Conservation (phyloP, 2,888 invertebrate genomes). For the Aplocera efformata region DNA sequence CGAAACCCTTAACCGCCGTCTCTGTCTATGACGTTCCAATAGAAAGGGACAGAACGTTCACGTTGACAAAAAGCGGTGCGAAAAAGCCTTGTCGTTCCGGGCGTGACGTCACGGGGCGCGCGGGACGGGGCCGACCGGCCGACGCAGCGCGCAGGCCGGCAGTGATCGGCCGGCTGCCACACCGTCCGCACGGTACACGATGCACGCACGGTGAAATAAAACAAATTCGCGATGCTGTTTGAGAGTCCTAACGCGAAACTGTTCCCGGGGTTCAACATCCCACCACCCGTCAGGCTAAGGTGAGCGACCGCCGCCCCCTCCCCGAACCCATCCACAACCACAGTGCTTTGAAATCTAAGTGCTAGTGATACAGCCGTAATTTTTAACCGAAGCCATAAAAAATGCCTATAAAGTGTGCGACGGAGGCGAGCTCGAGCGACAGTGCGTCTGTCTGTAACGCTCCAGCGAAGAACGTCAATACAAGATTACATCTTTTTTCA, state of each 20-base stretch:
- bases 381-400: conserved; percentile 54
- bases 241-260: conserved; percentile 87
- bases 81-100: conserved; percentile 52
- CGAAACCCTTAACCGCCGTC: conserved; percentile 33
- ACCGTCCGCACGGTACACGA: conserved; percentile 55
- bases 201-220: conserved; percentile 67
- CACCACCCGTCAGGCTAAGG: conserved; percentile 83
- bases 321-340: conserved; percentile 13
- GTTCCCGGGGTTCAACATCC: conserved; percentile 85
- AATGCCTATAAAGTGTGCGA: conserved; percentile 55
- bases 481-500: conserved; percentile 42
- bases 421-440: conserved; percentile 43
- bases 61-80: conserved; percentile 36
- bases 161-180: conserved; percentile 68
- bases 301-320: conserved; percentile 42
- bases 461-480: conserved; percentile 59
- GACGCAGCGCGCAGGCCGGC: conserved; percentile 36
- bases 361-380: conserved; percentile 49
- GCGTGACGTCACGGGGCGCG: conserved; percentile 66
- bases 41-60: conserved; percentile 33
- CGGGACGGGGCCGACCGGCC: conserved; percentile 29
- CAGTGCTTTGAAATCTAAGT: conserved; percentile 26
- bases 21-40: conserved; percentile 22
- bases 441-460: conserved; percentile 52
- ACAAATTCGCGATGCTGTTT: conserved; percentile 82